Evolutionary conservation across 2,113 vertebrate genomes (phyloP).

Genomic region (Eulemur macaco): DNA sequence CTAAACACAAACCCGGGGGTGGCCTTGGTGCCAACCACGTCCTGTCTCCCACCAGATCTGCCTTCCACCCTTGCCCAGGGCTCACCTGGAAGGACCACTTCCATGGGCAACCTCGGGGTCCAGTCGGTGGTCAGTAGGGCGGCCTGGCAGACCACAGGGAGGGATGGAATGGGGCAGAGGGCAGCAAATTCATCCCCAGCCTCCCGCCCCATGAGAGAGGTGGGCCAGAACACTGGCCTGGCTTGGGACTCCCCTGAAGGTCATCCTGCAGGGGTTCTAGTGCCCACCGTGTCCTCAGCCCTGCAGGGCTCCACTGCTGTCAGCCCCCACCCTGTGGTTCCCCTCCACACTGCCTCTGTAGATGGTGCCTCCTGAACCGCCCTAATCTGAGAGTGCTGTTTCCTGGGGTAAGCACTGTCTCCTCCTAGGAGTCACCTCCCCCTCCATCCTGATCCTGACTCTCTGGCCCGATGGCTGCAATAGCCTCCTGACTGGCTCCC

Average conservation of each 20-base stretch:
- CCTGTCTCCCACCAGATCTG: not conserved
- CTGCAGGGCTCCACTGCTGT: not conserved
- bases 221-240: not conserved
- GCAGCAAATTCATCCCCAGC: not conserved
- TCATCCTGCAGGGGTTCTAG: not conserved
- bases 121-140: not conserved
- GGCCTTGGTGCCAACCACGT: not conserved
- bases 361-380: not conserved
- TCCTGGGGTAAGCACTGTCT: not conserved
- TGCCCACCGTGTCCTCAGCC: too few relatives aligned
- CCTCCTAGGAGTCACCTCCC: rapidly evolving
- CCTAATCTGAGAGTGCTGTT: not conserved
- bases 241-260: not conserved
- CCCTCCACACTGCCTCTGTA: not conserved
- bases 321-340: not conserved
- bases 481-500: not conserved
- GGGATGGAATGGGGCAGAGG: not conserved
- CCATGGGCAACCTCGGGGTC: not conserved
- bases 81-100: not conserved
- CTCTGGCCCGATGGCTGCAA: not conserved
- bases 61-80: not conserved
- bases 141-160: not conserved
- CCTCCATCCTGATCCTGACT: not conserved
- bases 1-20: not conserved
- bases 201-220: not conserved